Conservation (phyloP, 2,888 invertebrate genomes). For the Entomobrya multifasciata region DNA sequence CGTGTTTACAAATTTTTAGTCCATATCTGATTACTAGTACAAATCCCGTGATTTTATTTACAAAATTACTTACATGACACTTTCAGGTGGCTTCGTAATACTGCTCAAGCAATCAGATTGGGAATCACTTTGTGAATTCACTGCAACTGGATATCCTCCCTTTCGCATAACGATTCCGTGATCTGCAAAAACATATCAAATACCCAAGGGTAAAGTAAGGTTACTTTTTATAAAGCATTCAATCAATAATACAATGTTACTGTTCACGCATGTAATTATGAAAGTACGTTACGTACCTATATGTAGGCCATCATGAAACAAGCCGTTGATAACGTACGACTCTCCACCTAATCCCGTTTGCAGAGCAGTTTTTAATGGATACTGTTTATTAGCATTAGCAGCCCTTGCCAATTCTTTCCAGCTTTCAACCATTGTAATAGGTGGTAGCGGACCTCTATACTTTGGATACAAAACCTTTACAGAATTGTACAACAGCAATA, state of each 20-base stretch:
- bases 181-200: constrained; percentile 81
- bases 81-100: constrained; percentile 81
- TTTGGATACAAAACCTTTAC: constrained; percentile 82
- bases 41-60: too few relatives aligned
- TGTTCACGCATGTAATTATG: neutral
- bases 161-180: constrained; percentile 83
- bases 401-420: constrained; percentile 80
- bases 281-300: constrained; percentile 83
- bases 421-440: constrained; percentile 81
- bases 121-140: constrained; percentile 79
- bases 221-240: constrained; percentile 78
- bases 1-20: too few relatives aligned
- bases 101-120: constrained; percentile 81
- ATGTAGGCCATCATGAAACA: constrained; percentile 83
- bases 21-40: too few relatives aligned
- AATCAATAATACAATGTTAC: neutral
- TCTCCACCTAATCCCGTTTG: constrained; percentile 84
- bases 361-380: constrained; percentile 83
- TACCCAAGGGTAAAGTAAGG: constrained; percentile 80
- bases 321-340: constrained; percentile 83
- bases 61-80: constrained; percentile 82
- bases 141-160: constrained; percentile 83
- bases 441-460: constrained; percentile 82
- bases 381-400: constrained; percentile 80
- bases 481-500: constrained; percentile 84